Percentiles rank a stretch among this genome's conserved stretches.
These are phyloP conservation scores for Larimichthys polyactis DNA, from an alignment of 2,113 vertebrate species.

Conservation along the genomic window DNA sequence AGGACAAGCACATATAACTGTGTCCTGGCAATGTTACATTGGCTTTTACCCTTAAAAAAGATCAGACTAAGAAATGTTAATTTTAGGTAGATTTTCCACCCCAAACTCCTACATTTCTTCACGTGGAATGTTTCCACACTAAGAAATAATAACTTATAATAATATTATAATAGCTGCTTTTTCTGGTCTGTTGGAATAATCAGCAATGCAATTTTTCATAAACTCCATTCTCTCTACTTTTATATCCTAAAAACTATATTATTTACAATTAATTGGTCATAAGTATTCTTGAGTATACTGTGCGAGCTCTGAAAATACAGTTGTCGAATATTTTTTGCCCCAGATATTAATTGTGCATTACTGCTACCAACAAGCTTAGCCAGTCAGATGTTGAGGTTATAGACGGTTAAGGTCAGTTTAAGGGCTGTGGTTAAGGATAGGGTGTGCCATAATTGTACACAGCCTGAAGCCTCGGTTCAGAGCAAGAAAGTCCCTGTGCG, in stretches of 20 bases:
- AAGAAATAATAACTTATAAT: not conserved
- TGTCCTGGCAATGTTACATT: too few species aligned
- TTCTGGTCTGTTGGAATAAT: not conserved
- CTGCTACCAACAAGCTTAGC: not conserved
- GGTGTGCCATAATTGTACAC: constrained; percentile 19
- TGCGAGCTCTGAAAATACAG: not conserved
- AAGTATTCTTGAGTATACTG: not conserved
- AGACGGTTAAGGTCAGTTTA: constrained; percentile 5
- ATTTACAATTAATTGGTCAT: not conserved
- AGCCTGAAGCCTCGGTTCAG: constrained; percentile 11
- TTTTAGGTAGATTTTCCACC: not conserved
- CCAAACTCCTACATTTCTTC: too few species aligned
- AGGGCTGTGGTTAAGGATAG: constrained; percentile 33
- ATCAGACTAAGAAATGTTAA: not conserved
- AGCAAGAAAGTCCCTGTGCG: constrained; percentile 27
- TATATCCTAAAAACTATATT: not conserved
- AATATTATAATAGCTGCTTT: not conserved
- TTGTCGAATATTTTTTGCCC: not conserved
- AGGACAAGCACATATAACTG: too few species aligned
- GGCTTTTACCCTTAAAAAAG: too few species aligned
- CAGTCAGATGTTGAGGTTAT: not conserved
- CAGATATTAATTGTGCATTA: not conserved
- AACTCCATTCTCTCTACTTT: not conserved
- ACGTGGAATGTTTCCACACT: not conserved
- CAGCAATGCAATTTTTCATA: not conserved